A percentile compares a stretch with the other conserved stretches of the same genome.
Conservation (phyloP, 2,113 vertebrate genomes). For the Cyanistes caeruleus region DNA sequence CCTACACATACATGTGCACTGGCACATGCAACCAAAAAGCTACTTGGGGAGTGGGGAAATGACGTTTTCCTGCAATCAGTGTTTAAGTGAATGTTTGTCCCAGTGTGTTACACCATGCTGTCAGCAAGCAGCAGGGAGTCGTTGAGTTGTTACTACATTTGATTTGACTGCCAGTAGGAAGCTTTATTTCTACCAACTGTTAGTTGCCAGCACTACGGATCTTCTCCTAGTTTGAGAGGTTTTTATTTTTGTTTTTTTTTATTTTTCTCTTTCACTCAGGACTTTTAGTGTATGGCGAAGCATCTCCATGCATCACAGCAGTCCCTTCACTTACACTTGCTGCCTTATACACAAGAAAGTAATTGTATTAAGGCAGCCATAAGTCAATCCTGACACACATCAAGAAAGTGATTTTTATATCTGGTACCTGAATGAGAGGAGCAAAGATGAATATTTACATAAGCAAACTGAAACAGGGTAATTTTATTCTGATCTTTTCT, state of each 20-base stretch:
- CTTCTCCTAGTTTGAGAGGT: slow-evolving; percentile 54
- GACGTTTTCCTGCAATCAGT: slow-evolving; percentile 82
- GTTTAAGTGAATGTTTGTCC: slow-evolving; percentile 88
- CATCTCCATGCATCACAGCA: neutral
- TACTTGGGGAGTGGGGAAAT: slow-evolving; percentile 60
- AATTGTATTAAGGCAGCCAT: neutral
- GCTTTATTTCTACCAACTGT: slow-evolving; percentile 82
- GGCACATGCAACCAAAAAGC: neutral
- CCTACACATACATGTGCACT: neutral
- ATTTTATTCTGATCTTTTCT: neutral
- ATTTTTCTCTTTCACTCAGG: neutral
- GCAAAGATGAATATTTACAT: neutral
- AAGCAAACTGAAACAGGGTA: neutral
- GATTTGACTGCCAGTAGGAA: slow-evolving; percentile 86
- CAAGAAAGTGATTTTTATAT: neutral
- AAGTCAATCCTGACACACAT: neutral
- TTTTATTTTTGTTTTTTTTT: neutral
- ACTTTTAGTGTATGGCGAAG: neutral
- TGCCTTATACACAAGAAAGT: neutral
- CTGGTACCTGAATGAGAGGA: neutral
- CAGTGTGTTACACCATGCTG: slow-evolving; percentile 80
- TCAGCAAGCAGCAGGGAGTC: slow-evolving; percentile 81
- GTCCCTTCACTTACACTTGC: neutral
- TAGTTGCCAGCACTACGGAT: slow-evolving; percentile 69
- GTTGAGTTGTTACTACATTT: slow-evolving; percentile 84